Percentiles rank a stretch among this genome's conserved stretches.
Evolutionary conservation across 2,113 vertebrate species (phyloP).

Genomic region (Aptenodytes patagonicus): DNA sequence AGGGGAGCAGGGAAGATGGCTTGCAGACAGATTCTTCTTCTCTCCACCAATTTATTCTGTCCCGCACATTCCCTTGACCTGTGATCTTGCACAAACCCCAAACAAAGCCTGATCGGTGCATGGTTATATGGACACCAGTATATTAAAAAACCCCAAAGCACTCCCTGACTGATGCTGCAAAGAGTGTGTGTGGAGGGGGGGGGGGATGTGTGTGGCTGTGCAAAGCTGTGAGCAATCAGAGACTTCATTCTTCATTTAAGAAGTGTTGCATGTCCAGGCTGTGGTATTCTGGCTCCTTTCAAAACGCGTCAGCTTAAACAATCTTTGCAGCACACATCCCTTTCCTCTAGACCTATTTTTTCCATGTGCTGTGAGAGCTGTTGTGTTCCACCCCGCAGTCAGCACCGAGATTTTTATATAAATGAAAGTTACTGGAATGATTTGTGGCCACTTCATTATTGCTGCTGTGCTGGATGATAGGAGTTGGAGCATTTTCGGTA

Average conservation of each 20-base stretch:
- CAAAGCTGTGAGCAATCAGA: slow-evolving; percentile 9
- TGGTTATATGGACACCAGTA: accelerated
- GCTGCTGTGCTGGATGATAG: neutral
- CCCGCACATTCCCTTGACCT: neutral
- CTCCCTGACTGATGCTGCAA: neutral
- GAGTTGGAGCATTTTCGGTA: neutral
- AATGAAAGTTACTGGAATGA: neutral
- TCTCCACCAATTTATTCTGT: neutral
- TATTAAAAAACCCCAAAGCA: neutral
- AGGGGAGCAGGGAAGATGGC: neutral
- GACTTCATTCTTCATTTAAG: slow-evolving; percentile 2
- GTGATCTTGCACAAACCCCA: neutral
- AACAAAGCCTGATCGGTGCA: neutral
- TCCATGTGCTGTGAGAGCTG: neutral
- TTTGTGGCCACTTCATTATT: neutral
- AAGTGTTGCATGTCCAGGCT: slow-evolving; percentile 18
- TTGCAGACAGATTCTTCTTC: neutral
- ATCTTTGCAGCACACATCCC: neutral
- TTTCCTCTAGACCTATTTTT: neutral
- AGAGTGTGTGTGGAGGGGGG: neutral
- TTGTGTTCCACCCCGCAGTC: neutral
- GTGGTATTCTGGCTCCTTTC: neutral
- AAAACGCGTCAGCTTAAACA: slow-evolving; percentile 5
- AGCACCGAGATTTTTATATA: neutral
- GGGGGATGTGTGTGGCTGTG: neutral